Percentiles rank a stretch among this genome's conserved stretches.
phyloP scores from a whole-genome alignment of 2,113 vertebrate species.

The Rhizomys pruinosus region DNA sequence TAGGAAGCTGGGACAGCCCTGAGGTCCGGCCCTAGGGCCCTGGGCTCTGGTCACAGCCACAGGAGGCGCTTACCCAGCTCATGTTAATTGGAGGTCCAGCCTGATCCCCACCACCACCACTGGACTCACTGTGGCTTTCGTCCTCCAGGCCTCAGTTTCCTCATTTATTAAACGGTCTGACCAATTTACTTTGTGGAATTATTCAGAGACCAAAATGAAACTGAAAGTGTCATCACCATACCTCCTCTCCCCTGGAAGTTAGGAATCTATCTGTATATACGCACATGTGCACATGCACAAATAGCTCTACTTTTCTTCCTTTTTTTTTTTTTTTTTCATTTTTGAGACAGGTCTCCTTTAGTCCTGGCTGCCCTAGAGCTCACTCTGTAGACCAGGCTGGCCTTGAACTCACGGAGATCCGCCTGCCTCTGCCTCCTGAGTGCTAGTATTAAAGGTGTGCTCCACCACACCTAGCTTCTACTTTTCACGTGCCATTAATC shows the following conservation, averaged over 20 bases:
- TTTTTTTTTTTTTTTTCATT: too few species aligned
- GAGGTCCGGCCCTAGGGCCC: fast-evolving
- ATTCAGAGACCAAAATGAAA: not conserved
- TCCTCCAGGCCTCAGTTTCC: not conserved
- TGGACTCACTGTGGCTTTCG: not conserved
- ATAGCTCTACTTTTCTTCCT: too few species aligned
- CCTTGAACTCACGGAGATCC: too few species aligned
- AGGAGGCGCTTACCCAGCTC: fast-evolving
- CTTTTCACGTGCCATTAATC: too few species aligned
- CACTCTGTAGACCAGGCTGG: too few species aligned
- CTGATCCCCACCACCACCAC: not conserved
- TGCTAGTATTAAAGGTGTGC: too few species aligned
- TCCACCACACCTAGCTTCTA: too few species aligned
- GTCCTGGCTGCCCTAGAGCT: too few species aligned
- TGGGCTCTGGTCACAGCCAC: not conserved
- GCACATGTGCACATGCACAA: too few species aligned
- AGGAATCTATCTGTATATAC: not conserved
- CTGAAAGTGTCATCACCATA: not conserved
- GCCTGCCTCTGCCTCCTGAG: too few species aligned
- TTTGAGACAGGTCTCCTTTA: too few species aligned
- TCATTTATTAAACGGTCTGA: not conserved
- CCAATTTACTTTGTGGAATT: fast-evolving
- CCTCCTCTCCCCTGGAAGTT: not conserved
- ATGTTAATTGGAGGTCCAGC: not conserved
- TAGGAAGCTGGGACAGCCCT: not conserved